Conservation (phyloP, 2,888 invertebrate species). For the Coenonympha arcania region DNA sequence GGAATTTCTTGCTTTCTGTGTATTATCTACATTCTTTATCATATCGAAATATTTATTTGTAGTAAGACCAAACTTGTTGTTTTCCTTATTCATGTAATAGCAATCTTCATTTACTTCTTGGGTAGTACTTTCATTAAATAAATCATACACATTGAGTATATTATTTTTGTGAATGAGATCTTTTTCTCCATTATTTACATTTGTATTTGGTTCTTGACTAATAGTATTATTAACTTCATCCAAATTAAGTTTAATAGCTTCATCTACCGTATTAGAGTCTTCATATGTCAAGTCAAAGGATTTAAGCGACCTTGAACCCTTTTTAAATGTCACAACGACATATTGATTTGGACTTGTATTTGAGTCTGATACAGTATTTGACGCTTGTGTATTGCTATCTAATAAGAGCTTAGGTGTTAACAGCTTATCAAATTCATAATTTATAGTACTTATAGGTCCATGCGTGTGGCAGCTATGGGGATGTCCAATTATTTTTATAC, state of each 20-base stretch:
- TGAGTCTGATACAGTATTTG: too few relatives aligned
- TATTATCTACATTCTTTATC: not conserved
- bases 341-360: not conserved
- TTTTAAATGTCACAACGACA: not conserved
- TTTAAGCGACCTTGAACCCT: slow-evolving; percentile 18
- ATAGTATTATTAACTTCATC: not conserved
- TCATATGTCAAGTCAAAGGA: slow-evolving; percentile 10
- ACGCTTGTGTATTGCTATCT: not conserved
- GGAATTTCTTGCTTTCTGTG: not conserved
- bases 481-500: slow-evolving; percentile 30
- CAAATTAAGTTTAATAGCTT: not conserved
- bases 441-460: not conserved
- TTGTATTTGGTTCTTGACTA: too few relatives aligned
- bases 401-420: not conserved
- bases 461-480: not conserved
- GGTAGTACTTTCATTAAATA: too few relatives aligned
- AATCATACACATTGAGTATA: too few relatives aligned
- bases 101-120: too few relatives aligned
- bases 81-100: too few relatives aligned
- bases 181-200: too few relatives aligned
- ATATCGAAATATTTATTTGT: too few relatives aligned
- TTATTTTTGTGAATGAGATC: too few relatives aligned
- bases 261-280: not conserved
- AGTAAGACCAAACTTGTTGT: too few relatives aligned
- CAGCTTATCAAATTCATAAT: slow-evolving; percentile 7